Base-by-base conservation (phyloP, 1,140 invertebrate genomes). In the Lepidurus apus region DNA sequence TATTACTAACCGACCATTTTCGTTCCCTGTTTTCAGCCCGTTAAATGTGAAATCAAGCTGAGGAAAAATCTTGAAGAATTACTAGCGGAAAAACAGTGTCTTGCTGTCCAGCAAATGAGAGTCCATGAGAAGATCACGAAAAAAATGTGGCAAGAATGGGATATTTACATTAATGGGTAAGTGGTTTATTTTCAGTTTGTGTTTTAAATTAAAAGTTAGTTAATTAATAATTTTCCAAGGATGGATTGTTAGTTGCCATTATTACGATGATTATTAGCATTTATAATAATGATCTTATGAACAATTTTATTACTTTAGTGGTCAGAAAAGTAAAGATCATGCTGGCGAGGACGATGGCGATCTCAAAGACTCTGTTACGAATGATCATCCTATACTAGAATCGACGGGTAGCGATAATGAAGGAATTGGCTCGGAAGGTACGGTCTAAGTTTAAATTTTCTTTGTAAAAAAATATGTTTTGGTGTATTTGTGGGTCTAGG, bases 111-210 rank as follows among this genome's bases (percentile, higher is more conserved):
- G 26, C 78, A 79, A 24, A 44, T 74, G 24, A 73, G 45, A 75
- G 24, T 74, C 26, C 74, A 79, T 17, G 65, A 79, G 43, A 79
- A 74, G n/a, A 79, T 79, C 42, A 45, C 43, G 8, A 74, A 74
- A 21, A 74, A 45, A n/a, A 34, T 79, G 9, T 79, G 78, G 78
- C 74, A 75, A 13, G 73, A 79, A 42, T 79, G 73, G 65, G 78
- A 79, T 21, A 11, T 43, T n/a, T 43, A 77, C 34, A 8, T 17
- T 7, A 65, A 21, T 65, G n/a, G 53, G 53, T 65, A 65, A 65
- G 1, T 1, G 17, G 5, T 65, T 65, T 9, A 9, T 21, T 9
- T 65, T 17, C 3, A 21, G 1, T 13, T 65, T 65, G 17, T 21
- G 17, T 65, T 65, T 13, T 65, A 7, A 6, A 47, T 9, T 5